Evolutionary conservation across 30 jellyfish, hydroid and myxozoan genomes (phyloP).

Genomic region (Nemopilema nomurai): DNA sequence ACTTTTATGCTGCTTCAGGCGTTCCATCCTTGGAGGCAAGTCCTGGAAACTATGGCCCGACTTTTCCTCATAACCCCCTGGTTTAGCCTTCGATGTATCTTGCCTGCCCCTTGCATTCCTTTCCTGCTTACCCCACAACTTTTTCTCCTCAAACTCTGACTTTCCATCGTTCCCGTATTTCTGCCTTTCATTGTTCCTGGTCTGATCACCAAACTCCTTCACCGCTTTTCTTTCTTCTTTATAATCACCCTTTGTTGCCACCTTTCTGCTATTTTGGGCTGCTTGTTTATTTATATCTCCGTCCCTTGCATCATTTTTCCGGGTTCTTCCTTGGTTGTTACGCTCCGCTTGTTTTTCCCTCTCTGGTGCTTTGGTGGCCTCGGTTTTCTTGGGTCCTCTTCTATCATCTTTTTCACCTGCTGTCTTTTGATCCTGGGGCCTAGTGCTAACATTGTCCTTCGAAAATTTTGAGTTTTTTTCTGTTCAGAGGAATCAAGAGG

Average conservation of each 20-base stretch:
- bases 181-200: background rate
- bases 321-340: background rate
- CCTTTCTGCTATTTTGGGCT: background rate
- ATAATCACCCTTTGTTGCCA: background rate
- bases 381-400: background rate
- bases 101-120: background rate
- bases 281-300: background rate
- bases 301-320: background rate
- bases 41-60: background rate
- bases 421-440: background rate
- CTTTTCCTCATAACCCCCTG: background rate
- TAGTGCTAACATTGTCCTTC: background rate
- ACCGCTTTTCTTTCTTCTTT: background rate
- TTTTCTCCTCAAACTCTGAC: background rate
- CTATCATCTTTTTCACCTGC: background rate
- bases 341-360: background rate
- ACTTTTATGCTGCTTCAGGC: background rate
- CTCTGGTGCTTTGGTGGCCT: background rate
- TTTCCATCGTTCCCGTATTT: background rate
- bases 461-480: background rate
- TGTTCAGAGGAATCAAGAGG: background rate
- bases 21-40: conserved; percentile 44
- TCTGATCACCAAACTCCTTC: background rate
- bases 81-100: background rate
- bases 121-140: background rate